Evolutionary conservation across 2,888 invertebrate genomes (phyloP).

Genomic region (Hololepta plana): DNA sequence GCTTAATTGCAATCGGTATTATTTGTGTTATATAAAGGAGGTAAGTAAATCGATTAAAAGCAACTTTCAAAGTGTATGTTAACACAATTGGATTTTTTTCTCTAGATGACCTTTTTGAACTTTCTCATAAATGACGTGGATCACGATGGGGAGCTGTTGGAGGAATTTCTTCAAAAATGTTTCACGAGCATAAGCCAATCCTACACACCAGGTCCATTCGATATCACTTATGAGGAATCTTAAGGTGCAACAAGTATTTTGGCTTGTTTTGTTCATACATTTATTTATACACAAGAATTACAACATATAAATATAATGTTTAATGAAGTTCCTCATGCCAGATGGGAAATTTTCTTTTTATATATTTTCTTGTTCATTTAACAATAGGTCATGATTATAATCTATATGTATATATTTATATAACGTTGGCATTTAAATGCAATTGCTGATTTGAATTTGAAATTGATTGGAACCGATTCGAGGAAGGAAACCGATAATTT

Average conservation of each 20-base stretch:
- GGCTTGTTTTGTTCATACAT: slow-evolving; percentile 17
- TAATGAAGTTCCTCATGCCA: slow-evolving; percentile 28
- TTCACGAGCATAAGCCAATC: slow-evolving; percentile 2
- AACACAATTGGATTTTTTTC: too few species aligned
- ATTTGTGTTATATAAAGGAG: slow-evolving; percentile 1
- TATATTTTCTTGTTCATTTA: too few species aligned
- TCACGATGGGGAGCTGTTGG: slow-evolving; percentile 4
- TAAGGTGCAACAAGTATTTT: slow-evolving; percentile 2
- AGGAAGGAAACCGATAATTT: too few species aligned
- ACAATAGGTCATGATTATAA: slow-evolving; percentile 17
- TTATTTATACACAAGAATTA: slow-evolving; percentile 24
- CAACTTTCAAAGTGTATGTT: slow-evolving; percentile 2
- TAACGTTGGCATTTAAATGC: slow-evolving; percentile 10
- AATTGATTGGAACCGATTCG: not conserved
- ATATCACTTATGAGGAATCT: too few species aligned
- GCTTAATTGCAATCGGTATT: not conserved
- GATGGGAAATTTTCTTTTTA: slow-evolving; percentile 25
- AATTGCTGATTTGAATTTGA: slow-evolving; percentile 10
- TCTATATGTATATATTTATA: slow-evolving; percentile 9
- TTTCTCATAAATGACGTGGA: slow-evolving; percentile 7
- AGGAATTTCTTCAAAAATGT: slow-evolving; percentile 7
- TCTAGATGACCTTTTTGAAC: slow-evolving; percentile 8
- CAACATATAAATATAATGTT: slow-evolving; percentile 25
- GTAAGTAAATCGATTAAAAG: not conserved
- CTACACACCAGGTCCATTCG: too few species aligned